Base-by-base conservation (phyloP, 2,888 invertebrate species). In the Sinelater perroti region DNA sequence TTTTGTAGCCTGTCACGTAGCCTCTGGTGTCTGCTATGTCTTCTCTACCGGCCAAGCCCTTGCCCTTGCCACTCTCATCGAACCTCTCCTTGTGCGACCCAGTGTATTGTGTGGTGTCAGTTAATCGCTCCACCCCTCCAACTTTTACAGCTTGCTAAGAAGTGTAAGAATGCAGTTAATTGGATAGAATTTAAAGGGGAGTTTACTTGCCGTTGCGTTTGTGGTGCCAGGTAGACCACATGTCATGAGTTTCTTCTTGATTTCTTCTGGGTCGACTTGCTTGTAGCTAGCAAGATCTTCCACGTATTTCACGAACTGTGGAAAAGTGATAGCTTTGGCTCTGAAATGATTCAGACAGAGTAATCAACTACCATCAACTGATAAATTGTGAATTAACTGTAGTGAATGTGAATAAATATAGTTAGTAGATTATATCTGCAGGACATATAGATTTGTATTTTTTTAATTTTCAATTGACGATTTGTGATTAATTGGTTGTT, bases 51-150 rank as follows among this genome's bases (percentile, higher is more conserved):
- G 88, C 85, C 58, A 89, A 89, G 2, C 93, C 93, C 73, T 89
- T 90, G 18, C 92, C 93, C 73, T 90, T 91, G 47, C 93, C 93
- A 26, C 83, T 79, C 51, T 88, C 87, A 78, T 93, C 93, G 72
- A 93, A 93, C 20, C 93, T 84, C 69, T 92, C 90, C 74, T 87
- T 91, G 74, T 91, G 91, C 3, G 90, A 87, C 30, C 93, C 93
- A 0, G 93, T 93, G 77, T 92, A 93, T 72, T 90, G 90, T 69
- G 84, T 85, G n/a, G 90, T 85, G 73, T 93, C 93, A 0, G 93
- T 93, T 65, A 93, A 77, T 54, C 93, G 83, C 65, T 89, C 90
- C 7, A 90, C 87, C 0, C 81, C 78, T 7, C 83, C 83, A 1
- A 81, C 81, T 8, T 82, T 81, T 1, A 81, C 76, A 67, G 78